Base-by-base conservation (phyloP, 2,888 invertebrate genomes). In the Dioctria linearis region DNA sequence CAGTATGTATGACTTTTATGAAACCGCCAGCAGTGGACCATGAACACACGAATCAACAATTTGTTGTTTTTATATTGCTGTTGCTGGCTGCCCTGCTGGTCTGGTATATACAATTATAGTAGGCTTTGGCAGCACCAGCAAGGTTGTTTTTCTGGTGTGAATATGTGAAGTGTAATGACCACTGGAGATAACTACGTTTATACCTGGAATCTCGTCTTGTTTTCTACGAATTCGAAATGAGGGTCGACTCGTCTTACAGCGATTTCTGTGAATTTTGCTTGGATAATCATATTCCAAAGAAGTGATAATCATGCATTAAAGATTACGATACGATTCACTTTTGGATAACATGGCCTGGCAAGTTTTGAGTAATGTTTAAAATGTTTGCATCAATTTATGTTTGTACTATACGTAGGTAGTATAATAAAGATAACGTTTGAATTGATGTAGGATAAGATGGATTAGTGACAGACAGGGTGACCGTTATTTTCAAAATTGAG, bases 211-310 rank as follows among this genome's bases (percentile, higher is more conserved):
- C 78, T 40, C 65, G 63, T 65, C 63, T 63, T 63, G 63, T 78
- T 78, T 78, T 78, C 78, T 78, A 37, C 78, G 78, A 78, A 78
- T 78, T 65, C 61, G n/a, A 63, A 75, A 75, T 61, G 75, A 75
- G 75, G 59, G 43, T 43, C 61, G 59, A 42, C 59, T 75, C 75
- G 57, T 75, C 59, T 59, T 75, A 9, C 75, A 75, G 39, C 25
- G 8, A 65, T 57, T 75, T 46, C 61, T 37, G 13, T 57, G 75
- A 75, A 75, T 75, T 61, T 13, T 65, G 11, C 11, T 13, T 6
- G 5, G 65, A 8, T 75, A 43, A 39, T 75, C 75, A 43, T 43
- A 59, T 75, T 75, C 40, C 75, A 57, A 11, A 40, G 54, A 40
- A 71, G 54, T 39, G 49, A 51, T 54, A 69, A 69, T 25, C 37